A percentile compares a stretch with the other conserved stretches of the same genome.
phyloP scores from a whole-genome alignment of 2,113 vertebrate species.

The Bucco capensis region DNA sequence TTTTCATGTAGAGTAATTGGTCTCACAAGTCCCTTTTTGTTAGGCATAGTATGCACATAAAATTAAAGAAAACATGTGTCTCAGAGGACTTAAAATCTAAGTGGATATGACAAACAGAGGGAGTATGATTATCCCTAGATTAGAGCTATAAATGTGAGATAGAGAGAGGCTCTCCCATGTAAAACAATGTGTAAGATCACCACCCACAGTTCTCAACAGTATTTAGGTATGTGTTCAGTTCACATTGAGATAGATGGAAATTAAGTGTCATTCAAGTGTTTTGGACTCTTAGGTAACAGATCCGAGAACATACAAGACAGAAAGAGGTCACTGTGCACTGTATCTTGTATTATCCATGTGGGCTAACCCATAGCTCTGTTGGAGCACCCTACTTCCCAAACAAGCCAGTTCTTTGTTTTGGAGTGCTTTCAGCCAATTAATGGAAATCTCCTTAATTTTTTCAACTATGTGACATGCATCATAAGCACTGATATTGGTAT shows the following conservation, averaged over 20 bases:
- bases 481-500: background rate
- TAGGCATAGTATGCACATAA: background rate
- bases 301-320: background rate
- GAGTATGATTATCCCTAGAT: background rate
- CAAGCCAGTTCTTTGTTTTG: background rate
- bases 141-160: background rate
- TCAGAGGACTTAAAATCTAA: background rate
- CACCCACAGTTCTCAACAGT: background rate
- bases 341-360: accelerated
- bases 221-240: background rate
- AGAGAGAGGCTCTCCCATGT: background rate
- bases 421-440: conserved; percentile 19
- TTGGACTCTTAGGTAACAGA: background rate
- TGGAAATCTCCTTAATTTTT: conserved; percentile 25
- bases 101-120: background rate
- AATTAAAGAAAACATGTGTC: background rate
- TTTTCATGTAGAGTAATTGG: background rate
- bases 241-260: background rate
- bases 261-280: background rate
- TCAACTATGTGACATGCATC: background rate
- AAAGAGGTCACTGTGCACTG: background rate
- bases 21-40: background rate
- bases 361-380: background rate
- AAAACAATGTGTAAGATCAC: background rate
- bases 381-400: background rate